phyloP scores from a whole-genome alignment of 1,140 invertebrate genomes.

The Ceratina australensis region DNA sequence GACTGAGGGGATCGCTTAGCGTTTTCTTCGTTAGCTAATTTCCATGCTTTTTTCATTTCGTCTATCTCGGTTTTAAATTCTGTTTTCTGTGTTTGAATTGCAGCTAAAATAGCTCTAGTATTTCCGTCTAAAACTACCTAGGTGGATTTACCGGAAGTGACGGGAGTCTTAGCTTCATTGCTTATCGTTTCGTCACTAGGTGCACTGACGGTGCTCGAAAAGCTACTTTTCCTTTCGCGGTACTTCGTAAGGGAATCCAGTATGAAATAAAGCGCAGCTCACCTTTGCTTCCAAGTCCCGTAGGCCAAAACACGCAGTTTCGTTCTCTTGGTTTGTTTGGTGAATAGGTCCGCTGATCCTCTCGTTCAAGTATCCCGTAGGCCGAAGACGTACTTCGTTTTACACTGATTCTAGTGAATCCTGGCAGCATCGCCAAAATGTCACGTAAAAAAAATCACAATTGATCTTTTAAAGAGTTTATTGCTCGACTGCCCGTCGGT shows the following conservation, averaged over 20 bases:
- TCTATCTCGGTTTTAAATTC: not conserved
- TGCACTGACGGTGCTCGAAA: not conserved
- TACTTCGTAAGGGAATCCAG: not conserved
- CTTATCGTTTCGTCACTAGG: not conserved
- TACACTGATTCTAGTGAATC: not conserved
- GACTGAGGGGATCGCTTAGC: not conserved
- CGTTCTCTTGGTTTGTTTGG: not conserved
- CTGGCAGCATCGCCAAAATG: conserved; percentile 1
- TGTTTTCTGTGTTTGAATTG: not conserved
- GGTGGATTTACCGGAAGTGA: too few relatives aligned
- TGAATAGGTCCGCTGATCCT: not conserved
- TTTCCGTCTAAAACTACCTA: not conserved
- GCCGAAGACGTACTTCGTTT: not conserved
- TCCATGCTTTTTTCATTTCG: not conserved
- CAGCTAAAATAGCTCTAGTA: not conserved
- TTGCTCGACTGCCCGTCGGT: too few relatives aligned
- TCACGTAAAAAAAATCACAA: not conserved
- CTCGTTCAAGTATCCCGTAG: not conserved
- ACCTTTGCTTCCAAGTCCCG: not conserved
- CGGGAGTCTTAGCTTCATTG: not conserved
- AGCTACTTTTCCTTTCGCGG: not conserved
- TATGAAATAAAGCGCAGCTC: too few relatives aligned
- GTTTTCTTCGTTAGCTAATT: not conserved
- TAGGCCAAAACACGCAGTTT: not conserved
- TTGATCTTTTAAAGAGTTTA: too few relatives aligned